phyloP scores from a whole-genome alignment of 2,888 invertebrate species.

The Melipona beecheii region DNA sequence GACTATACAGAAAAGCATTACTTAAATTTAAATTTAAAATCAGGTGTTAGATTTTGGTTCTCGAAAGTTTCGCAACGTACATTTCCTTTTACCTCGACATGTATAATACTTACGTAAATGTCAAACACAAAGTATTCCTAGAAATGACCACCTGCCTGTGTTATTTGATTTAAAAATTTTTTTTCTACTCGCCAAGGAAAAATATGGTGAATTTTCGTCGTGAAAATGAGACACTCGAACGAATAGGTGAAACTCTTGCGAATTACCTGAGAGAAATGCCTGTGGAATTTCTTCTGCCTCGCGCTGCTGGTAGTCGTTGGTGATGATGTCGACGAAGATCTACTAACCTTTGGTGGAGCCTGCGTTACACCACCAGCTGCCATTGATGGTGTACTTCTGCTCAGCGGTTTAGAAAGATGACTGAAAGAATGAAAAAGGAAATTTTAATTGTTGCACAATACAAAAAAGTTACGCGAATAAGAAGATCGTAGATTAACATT shows the following conservation, averaged over 20 bases:
- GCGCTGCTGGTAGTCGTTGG: slow-evolving; percentile 88
- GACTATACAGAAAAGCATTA: no score
- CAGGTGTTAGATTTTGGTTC: no score
- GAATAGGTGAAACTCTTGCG: neutral
- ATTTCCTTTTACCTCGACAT: no score
- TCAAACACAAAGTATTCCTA: no score
- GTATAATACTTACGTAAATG: no score
- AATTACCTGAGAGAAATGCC: slow-evolving; percentile 90
- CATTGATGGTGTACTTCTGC: slow-evolving; percentile 84
- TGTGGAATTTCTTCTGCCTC: slow-evolving; percentile 94
- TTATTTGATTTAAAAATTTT: no score
- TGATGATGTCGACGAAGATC: slow-evolving; percentile 79
- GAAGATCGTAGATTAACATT: neutral
- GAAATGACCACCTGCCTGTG: no score
- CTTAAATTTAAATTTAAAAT: no score
- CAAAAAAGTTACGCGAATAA: neutral
- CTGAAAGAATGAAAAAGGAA: slow-evolving; percentile 66
- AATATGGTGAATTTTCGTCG: neutral
- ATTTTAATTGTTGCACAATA: neutral
- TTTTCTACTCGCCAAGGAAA: no score
- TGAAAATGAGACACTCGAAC: slow-evolving; percentile 2
- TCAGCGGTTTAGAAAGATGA: slow-evolving; percentile 83
- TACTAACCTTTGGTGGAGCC: slow-evolving; percentile 80
- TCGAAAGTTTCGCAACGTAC: no score
- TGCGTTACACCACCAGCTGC: slow-evolving; percentile 79